phyloP scores from a whole-genome alignment of 1,140 invertebrate species.

The Aplysia californica region DNA sequence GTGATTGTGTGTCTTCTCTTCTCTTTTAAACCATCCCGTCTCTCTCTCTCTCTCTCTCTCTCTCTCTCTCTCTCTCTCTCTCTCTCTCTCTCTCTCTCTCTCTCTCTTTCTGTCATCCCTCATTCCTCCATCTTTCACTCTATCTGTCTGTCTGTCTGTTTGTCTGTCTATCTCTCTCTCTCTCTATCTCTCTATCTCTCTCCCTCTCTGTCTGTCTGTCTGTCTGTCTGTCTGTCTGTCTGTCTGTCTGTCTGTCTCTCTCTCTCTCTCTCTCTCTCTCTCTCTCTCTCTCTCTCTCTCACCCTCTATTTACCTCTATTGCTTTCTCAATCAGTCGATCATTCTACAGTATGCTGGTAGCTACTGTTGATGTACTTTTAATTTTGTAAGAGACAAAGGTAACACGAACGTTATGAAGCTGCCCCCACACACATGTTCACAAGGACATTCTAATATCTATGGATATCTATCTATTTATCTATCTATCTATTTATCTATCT shows the following conservation, averaged over 20 bases:
- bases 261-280: conserved; percentile 17
- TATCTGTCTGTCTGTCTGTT: too few relatives aligned
- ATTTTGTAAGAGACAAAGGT: neutral
- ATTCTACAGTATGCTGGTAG: neutral
- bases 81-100: conserved; percentile 4
- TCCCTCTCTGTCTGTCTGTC: conserved; percentile 10
- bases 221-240: conserved; percentile 3
- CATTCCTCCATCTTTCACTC: too few relatives aligned
- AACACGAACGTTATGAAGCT: neutral
- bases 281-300: neutral
- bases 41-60: neutral
- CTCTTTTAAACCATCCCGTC: neutral
- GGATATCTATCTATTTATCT: too few relatives aligned
- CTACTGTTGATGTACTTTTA: neutral
- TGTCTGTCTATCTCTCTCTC: too few relatives aligned
- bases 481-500: too few relatives aligned
- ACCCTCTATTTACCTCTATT: neutral
- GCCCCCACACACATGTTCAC: neutral
- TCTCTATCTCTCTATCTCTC: too few relatives aligned
- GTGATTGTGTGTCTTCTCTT: neutral
- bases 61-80: neutral
- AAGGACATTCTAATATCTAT: neutral
- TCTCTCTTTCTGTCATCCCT: too few relatives aligned
- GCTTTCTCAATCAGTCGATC: neutral
- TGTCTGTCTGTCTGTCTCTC: neutral